phyloP scores from a whole-genome alignment of 23 tunicate species.

The Trididemnum miniatum region DNA sequence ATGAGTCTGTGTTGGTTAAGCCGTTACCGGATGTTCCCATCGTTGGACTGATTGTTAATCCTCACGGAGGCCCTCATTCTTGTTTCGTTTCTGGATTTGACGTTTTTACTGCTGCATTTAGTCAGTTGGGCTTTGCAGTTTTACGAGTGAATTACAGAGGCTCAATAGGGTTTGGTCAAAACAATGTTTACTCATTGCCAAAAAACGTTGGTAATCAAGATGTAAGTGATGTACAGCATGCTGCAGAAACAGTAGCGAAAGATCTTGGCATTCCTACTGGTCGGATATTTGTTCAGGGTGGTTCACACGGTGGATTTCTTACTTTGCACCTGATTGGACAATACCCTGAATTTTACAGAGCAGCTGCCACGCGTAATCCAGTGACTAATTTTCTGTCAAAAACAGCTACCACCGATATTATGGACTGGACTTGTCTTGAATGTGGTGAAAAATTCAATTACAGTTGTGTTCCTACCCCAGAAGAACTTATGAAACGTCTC shows the following conservation, averaged over 20 bases:
- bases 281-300: slow-evolving; percentile 68
- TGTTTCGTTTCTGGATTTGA: slow-evolving; percentile 52
- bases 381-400: slow-evolving; percentile 69
- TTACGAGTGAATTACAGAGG: slow-evolving; percentile 82
- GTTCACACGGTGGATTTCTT: slow-evolving; percentile 97
- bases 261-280: slow-evolving; percentile 2
- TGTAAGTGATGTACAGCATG: slow-evolving; percentile 82
- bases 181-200: slow-evolving; percentile 51
- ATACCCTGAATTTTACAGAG: slow-evolving; percentile 79
- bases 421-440: slow-evolving; percentile 85
- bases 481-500: slow-evolving; percentile 26
- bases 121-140: slow-evolving; percentile 66
- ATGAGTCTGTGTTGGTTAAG: slow-evolving; percentile 59
- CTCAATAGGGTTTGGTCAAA: slow-evolving; percentile 82
- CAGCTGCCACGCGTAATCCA: slow-evolving; percentile 84
- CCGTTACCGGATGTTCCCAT: slow-evolving; percentile 23
- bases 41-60: slow-evolving; percentile 59
- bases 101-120: slow-evolving; percentile 32
- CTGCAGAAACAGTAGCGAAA: slow-evolving; percentile 32
- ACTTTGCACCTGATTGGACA: slow-evolving; percentile 91
- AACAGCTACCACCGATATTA: slow-evolving; percentile 65
- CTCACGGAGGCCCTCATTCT: slow-evolving; percentile 92
- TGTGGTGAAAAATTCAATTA: slow-evolving; percentile 36
- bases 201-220: slow-evolving; percentile 71
- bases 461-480: slow-evolving; percentile 11